A percentile compares a stretch with the other conserved stretches of the same genome.
Evolutionary conservation across 2,797 vertebrate species (phyloP).

Genomic region (Pelobates cultripes): DNA sequence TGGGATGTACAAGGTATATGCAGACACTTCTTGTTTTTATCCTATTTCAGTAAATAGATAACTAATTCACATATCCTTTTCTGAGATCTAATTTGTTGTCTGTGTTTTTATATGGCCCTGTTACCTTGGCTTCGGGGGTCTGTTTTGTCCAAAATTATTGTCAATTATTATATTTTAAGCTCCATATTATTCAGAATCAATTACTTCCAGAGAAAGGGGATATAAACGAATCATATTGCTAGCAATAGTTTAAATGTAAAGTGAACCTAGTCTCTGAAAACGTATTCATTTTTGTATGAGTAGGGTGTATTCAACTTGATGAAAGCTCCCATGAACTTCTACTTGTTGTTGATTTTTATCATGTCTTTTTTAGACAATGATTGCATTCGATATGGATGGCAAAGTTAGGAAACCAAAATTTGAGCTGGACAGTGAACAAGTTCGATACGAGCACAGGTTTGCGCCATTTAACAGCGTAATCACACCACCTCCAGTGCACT

Average conservation of each 20-base stretch:
- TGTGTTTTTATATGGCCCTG: not conserved
- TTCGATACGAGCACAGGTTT: conserved; percentile 97
- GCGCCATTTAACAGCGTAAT: conserved; percentile 98
- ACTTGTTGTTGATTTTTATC: not conserved
- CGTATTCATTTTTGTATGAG: too few relatives aligned
- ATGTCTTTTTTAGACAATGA: conserved; percentile 85
- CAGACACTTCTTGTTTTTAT: not conserved
- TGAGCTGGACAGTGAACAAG: conserved; percentile 96
- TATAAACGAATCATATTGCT: too few relatives aligned
- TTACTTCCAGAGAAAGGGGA: too few relatives aligned
- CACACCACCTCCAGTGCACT: conserved; percentile 95
- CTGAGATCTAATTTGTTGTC: too few relatives aligned
- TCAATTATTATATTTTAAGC: too few relatives aligned
- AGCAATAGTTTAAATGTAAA: not conserved
- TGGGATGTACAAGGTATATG: conserved; percentile 96
- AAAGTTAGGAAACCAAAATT: conserved; percentile 98
- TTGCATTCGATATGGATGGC: conserved; percentile 96
- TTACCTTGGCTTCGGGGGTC: too few relatives aligned
- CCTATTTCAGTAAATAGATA: too few relatives aligned
- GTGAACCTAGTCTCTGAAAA: too few relatives aligned
- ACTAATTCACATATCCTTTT: too few relatives aligned
- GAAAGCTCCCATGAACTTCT: not conserved
- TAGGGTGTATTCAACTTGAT: not conserved
- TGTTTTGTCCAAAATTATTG: too few relatives aligned
- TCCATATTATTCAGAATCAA: too few relatives aligned